phyloP scores from a whole-genome alignment of 2,888 invertebrate genomes.

The Tenthredo distinguenda region DNA sequence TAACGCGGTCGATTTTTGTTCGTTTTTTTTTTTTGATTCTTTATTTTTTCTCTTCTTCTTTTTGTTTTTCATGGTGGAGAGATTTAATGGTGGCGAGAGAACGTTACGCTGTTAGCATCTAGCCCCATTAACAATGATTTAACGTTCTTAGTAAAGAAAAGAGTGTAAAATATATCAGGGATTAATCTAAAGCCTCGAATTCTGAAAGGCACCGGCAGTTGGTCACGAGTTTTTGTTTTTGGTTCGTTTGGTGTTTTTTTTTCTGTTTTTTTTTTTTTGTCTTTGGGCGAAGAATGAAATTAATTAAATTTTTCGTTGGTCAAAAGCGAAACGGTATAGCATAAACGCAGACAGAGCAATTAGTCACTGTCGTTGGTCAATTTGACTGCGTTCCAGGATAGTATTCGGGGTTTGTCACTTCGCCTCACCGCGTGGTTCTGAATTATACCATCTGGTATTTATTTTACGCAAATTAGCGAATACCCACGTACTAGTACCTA shows the following conservation, averaged over 20 bases:
- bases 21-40: too few species aligned
- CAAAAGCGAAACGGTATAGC: not conserved
- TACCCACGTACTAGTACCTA: too few species aligned
- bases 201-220: constrained; percentile 1
- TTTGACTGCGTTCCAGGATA: constrained; percentile 36
- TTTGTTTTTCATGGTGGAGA: not conserved
- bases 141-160: constrained; percentile 2
- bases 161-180: constrained; percentile 6
- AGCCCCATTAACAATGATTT: constrained; percentile 39
- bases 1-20: not conserved
- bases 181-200: constrained; percentile 22
- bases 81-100: constrained; percentile 1
- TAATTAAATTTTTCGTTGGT: constrained; percentile 33
- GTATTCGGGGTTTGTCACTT: not conserved
- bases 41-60: too few species aligned
- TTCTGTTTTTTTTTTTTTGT: not conserved
- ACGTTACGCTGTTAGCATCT: constrained; percentile 36
- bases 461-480: constrained; percentile 21
- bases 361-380: constrained; percentile 45
- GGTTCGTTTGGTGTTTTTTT: not conserved
- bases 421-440: not conserved
- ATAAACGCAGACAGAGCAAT: constrained; percentile 23
- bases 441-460: constrained; percentile 38
- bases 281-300: not conserved
- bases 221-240: not conserved